Evolutionary conservation across 2,888 invertebrate genomes (phyloP).

Genomic region (Phyto melanocephala): DNA sequence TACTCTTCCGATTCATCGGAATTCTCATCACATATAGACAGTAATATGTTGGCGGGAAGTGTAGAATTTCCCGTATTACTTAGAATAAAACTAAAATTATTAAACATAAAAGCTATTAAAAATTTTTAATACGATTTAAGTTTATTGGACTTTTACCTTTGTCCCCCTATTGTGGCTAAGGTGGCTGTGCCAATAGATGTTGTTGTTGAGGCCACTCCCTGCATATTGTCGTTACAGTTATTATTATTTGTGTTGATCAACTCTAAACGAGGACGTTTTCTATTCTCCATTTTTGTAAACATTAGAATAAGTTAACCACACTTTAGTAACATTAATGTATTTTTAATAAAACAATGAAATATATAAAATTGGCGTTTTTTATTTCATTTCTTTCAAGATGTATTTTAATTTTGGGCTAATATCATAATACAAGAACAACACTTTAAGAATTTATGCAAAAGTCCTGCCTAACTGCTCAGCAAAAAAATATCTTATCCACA

Average conservation of each 20-base stretch:
- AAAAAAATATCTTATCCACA: constrained; percentile 1
- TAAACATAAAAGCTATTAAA: too few species aligned
- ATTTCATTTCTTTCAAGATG: not conserved
- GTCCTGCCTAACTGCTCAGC: not conserved
- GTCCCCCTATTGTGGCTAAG: constrained; percentile 57
- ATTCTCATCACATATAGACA: constrained; percentile 74
- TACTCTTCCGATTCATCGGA: constrained; percentile 73
- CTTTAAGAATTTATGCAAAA: not conserved
- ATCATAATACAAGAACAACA: not conserved
- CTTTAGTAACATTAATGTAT: constrained; percentile 32
- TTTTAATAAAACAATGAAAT: not conserved
- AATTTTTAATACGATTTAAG: too few species aligned
- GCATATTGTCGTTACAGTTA: constrained; percentile 56
- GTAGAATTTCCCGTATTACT: constrained; percentile 48
- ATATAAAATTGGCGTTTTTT: constrained; percentile 3
- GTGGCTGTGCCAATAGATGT: constrained; percentile 41
- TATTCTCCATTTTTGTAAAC: constrained; percentile 64
- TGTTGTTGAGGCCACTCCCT: constrained; percentile 55
- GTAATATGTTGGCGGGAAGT: constrained; percentile 66
- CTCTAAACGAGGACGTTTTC: constrained; percentile 65
- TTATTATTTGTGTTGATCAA: constrained; percentile 57
- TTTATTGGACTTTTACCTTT: constrained; percentile 57
- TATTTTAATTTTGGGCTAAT: not conserved
- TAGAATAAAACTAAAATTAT: constrained; percentile 65
- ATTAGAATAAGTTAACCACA: constrained; percentile 1